Evolutionary conservation across 2,113 vertebrate genomes (phyloP).

Genomic region (Tachysurus vachellii): DNA sequence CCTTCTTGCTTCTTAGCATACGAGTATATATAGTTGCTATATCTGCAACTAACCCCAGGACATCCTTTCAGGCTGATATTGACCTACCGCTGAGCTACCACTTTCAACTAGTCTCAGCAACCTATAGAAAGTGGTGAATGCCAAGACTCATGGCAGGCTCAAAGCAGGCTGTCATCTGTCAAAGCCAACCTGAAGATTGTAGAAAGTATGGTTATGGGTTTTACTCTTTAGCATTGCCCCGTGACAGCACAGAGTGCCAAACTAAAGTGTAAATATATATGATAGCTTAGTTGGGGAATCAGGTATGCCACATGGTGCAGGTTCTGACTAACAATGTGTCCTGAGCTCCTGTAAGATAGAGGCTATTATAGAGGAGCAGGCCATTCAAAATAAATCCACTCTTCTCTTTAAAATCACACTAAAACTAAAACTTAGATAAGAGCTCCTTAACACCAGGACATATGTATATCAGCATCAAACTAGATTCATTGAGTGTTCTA

Average conservation of each 20-base stretch:
- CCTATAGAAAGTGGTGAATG: not conserved
- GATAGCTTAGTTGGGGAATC: not conserved
- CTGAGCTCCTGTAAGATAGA: not conserved
- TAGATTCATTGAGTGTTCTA: not conserved
- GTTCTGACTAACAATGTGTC: not conserved
- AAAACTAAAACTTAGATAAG: not conserved
- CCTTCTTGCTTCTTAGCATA: not conserved
- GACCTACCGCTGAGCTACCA: not conserved
- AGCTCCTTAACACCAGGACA: not conserved
- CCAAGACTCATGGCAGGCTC: not conserved
- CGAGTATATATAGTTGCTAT: not conserved
- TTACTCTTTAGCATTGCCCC: not conserved
- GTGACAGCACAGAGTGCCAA: not conserved
- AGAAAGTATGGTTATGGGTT: not conserved
- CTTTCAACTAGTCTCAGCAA: not conserved
- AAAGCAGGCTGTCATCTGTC: not conserved
- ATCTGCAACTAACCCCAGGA: not conserved
- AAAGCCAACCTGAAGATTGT: not conserved
- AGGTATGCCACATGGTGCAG: not conserved
- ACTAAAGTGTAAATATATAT: not conserved
- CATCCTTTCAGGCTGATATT: not conserved
- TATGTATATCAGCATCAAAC: not conserved
- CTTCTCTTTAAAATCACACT: not conserved
- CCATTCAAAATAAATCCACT: not conserved
- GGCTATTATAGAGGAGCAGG: not conserved